phyloP scores from a whole-genome alignment of 2,888 invertebrate genomes.

The Orthonychiurus folsomi region DNA sequence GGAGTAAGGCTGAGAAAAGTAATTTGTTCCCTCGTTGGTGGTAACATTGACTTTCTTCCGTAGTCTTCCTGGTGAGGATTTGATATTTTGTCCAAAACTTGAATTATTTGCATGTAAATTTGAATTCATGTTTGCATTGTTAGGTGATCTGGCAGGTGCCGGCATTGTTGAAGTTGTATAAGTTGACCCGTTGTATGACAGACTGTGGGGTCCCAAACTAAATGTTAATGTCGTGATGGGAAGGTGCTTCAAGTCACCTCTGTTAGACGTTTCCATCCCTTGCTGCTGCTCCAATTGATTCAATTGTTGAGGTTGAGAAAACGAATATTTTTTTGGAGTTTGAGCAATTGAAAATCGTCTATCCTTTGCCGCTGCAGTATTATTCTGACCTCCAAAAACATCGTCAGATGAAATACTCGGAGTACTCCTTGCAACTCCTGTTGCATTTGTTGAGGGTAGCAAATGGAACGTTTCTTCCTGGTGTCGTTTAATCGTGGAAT shows the following conservation, averaged over 20 bases:
- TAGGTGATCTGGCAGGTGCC: conserved; percentile 16
- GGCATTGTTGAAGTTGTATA: conserved; percentile 8
- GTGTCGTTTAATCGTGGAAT: conserved; percentile 8
- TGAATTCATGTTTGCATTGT: conserved; percentile 6
- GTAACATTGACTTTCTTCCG: conserved; percentile 1
- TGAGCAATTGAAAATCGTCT: conserved; percentile 11
- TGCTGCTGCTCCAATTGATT: background rate
- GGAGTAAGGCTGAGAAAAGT: background rate
- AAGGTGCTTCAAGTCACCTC: conserved; percentile 18
- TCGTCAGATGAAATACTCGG: background rate
- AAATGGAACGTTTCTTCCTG: conserved; percentile 12
- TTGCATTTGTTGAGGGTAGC: background rate
- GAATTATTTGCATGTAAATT: conserved; percentile 16
- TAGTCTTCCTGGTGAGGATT: conserved; percentile 5
- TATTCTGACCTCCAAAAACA: background rate
- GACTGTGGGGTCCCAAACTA: conserved; percentile 22
- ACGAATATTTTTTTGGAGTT: conserved; percentile 11
- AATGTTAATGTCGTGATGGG: conserved; percentile 39
- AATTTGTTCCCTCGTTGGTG: background rate
- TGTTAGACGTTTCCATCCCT: background rate
- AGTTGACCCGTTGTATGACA: conserved; percentile 15
- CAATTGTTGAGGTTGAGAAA: conserved; percentile 4
- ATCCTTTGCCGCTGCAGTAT: background rate
- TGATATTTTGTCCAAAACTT: conserved; percentile 16
- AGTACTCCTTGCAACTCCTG: background rate